Base-by-base conservation (phyloP, 2,888 invertebrate species). In the Drosophila acutilabella region DNA sequence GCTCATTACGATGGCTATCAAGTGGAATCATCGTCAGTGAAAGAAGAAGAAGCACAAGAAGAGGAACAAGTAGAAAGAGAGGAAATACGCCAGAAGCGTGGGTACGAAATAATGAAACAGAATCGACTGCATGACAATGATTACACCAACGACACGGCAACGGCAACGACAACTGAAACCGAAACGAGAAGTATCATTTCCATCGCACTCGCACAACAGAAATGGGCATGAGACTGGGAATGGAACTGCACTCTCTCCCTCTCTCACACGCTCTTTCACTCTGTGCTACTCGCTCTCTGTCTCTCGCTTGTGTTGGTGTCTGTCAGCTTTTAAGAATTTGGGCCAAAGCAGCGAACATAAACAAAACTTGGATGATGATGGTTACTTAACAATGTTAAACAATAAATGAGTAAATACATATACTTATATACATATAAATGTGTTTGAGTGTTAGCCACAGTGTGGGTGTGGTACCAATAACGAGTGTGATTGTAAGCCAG, bases 61-160 rank as follows among this genome's bases (percentile, higher is more conserved):
- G 30, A 30, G 30, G 30, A 30, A 8, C 30, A 8, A 30, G 30
- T 30, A 18, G 48, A 14, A 38, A 10, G 20, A 23, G 26, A 48
- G 62, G 48, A 16, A 44, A 64, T 7, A 57, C 42, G 57, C 50
- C 56, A 67, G 65, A 57, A 81, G 81, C 88, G 88, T 84, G 88
- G 81, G 81, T 81, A 87, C 82, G 65, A 85, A 81, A 88, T 73
- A 85, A 81, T 69, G 85, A 79, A 81, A 78, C 79, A 75, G 86
- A 88, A 88, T 82, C 80, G 81, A 86, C 82, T 75, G 86, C 86
- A 82, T 88, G 88, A 81, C 88, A 85, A 81, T 88, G 79, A 85
- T 88, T 75, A 85, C 82, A 18, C 59, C 47, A 68, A 68, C 57
- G 64, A 62, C 64, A 30, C 30, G 30, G 30, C 30, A 30, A 85